Conservation (phyloP, 2,888 invertebrate species). For the Thelaira solivaga region DNA sequence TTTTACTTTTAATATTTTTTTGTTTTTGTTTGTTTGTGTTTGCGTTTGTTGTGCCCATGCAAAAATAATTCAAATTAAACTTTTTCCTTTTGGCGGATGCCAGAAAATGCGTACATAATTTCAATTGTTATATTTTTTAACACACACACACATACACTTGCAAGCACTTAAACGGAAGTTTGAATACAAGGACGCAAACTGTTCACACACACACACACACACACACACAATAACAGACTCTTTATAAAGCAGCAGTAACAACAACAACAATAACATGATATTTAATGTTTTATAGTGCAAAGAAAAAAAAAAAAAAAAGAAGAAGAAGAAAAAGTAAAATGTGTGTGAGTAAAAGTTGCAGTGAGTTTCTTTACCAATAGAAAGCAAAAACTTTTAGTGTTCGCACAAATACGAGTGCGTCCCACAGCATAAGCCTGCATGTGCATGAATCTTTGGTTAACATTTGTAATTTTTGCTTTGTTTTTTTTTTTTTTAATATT, state of each 20-base stretch:
- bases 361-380: background rate
- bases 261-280: background rate
- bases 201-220: background rate
- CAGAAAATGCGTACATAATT: conserved; percentile 62
- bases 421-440: background rate
- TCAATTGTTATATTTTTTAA: conserved; percentile 53
- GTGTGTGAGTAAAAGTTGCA: background rate
- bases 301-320: too few species aligned
- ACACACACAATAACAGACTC: background rate
- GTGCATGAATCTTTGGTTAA: background rate
- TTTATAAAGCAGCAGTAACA: conserved; percentile 3
- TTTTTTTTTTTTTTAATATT: background rate
- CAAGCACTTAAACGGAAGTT: conserved; percentile 21
- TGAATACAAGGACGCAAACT: background rate
- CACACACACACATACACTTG: background rate
- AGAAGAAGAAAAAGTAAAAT: background rate
- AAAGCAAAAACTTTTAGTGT: conserved; percentile 7
- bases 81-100: conserved; percentile 60
- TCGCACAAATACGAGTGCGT: background rate
- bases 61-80: conserved; percentile 62
- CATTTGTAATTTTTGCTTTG: conserved; percentile 21
- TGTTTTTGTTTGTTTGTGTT: too few species aligned
- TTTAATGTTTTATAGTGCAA: conserved; percentile 9
- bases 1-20: too few species aligned
- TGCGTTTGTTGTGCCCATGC: conserved; percentile 44